Evolutionary conservation across 2,797 vertebrate genomes (phyloP).

Genomic region (Ceryle rudis): DNA sequence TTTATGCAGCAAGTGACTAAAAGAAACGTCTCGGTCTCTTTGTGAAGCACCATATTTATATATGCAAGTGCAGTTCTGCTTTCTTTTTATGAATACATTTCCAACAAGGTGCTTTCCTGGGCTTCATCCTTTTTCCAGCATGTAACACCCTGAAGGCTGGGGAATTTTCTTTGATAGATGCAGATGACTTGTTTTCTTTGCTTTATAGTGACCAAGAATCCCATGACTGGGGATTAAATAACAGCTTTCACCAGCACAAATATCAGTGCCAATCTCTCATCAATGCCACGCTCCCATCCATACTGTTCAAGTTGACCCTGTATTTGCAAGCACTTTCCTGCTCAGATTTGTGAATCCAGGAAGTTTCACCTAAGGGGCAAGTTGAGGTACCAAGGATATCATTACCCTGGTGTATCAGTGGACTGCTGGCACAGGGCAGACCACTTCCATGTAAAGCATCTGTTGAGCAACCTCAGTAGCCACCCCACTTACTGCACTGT

Average conservation of each 20-base stretch:
- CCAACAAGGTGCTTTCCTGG: background rate
- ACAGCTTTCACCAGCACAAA: background rate
- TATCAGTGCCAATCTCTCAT: background rate
- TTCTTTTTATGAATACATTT: background rate
- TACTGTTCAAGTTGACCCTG: background rate
- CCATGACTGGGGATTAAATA: background rate
- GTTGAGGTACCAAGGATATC: background rate
- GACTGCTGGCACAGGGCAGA: background rate
- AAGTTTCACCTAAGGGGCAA: background rate
- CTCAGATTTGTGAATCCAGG: background rate
- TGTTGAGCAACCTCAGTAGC: background rate
- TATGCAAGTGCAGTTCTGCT: background rate
- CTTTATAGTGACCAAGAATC: background rate
- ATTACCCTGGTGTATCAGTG: background rate
- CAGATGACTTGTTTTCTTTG: background rate
- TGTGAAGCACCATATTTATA: background rate
- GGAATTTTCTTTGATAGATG: background rate
- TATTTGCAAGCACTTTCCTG: background rate
- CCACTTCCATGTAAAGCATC: background rate
- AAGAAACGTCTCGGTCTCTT: background rate
- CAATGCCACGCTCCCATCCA: background rate
- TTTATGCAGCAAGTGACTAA: background rate
- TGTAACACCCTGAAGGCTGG: background rate
- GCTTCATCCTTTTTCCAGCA: background rate
- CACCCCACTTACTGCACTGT: accelerated